Evolutionary conservation across 2,797 vertebrate genomes (phyloP).

Genomic region (Amphiprion clarkii): DNA sequence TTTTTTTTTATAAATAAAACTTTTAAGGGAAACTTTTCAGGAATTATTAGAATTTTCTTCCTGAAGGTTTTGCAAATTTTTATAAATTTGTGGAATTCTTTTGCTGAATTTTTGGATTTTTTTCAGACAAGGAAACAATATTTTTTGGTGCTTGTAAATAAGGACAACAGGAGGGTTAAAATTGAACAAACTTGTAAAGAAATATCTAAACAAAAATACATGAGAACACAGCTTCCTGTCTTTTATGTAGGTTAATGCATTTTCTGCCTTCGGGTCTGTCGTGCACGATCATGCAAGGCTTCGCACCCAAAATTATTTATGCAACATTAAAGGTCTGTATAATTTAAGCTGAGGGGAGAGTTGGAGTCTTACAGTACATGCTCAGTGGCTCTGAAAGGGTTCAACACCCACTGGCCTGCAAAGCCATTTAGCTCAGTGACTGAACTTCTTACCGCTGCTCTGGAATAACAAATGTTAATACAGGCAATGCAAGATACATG

Average conservation of each 20-base stretch:
- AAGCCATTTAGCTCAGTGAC: slow-evolving; percentile 11
- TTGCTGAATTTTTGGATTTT: too few species aligned
- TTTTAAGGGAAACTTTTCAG: too few species aligned
- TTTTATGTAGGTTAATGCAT: slow-evolving; percentile 43
- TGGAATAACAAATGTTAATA: background rate
- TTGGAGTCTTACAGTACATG: slow-evolving; percentile 19
- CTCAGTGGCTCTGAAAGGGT: slow-evolving; percentile 22
- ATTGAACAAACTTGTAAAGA: background rate
- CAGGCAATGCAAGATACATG: background rate
- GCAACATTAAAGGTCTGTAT: slow-evolving; percentile 47
- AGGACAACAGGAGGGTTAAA: background rate
- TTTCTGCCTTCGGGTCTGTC: slow-evolving; percentile 27
- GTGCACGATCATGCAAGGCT: background rate
- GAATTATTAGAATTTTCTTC: too few species aligned
- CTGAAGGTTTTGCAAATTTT: too few species aligned
- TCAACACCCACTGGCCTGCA: slow-evolving; percentile 11
- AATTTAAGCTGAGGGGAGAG: slow-evolving; percentile 36
- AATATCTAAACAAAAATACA: background rate
- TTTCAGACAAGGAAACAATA: too few species aligned
- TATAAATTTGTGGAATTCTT: too few species aligned
- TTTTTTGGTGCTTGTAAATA: too few species aligned
- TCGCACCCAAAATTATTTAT: slow-evolving; percentile 53
- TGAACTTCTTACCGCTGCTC: background rate
- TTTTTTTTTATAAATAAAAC: too few species aligned
- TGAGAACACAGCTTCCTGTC: background rate